A percentile compares a stretch with the other conserved stretches of the same genome.
Evolutionary conservation across 2,113 vertebrate genomes (phyloP).

Genomic region (Poeciliopsis turrubarensis): DNA sequence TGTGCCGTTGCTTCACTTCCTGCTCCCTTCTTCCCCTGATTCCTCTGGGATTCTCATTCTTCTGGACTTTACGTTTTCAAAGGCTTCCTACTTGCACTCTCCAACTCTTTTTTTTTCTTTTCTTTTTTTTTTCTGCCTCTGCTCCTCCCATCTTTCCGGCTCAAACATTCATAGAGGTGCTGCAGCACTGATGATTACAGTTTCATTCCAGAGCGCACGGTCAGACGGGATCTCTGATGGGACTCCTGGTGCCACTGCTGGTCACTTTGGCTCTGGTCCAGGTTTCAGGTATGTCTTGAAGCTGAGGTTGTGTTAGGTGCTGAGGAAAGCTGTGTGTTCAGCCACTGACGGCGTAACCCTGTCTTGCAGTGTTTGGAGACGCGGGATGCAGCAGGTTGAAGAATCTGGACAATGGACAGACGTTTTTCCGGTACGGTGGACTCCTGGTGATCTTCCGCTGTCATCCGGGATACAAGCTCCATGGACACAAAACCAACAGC

Average conservation of each 20-base stretch:
- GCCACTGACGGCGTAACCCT: background rate
- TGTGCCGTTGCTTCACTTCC: background rate
- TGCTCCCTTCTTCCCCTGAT: background rate
- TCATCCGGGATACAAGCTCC: conserved; percentile 69
- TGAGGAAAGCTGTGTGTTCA: background rate
- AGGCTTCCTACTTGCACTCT: conserved; percentile 25
- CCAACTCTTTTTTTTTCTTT: background rate
- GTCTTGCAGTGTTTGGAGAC: conserved; percentile 16
- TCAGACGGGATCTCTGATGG: conserved; percentile 6
- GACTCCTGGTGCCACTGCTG: conserved; percentile 39
- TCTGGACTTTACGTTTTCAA: conserved; percentile 3
- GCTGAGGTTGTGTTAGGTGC: conserved; percentile 19
- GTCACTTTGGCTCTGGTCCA: conserved; percentile 39
- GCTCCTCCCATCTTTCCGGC: conserved; percentile 5
- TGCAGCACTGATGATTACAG: too few relatives aligned
- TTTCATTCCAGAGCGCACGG: background rate
- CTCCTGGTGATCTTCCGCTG: conserved; percentile 72
- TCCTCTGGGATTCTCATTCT: background rate
- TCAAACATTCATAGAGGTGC: background rate
- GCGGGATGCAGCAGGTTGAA: conserved; percentile 59
- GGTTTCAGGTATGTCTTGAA: background rate
- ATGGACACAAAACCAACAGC: conserved; percentile 75
- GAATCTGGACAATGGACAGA: conserved; percentile 72
- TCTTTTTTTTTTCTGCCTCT: background rate
- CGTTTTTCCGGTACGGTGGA: conserved; percentile 76